Base-by-base conservation (phyloP, 2,888 invertebrate species). In the Isoperla grammatica region DNA sequence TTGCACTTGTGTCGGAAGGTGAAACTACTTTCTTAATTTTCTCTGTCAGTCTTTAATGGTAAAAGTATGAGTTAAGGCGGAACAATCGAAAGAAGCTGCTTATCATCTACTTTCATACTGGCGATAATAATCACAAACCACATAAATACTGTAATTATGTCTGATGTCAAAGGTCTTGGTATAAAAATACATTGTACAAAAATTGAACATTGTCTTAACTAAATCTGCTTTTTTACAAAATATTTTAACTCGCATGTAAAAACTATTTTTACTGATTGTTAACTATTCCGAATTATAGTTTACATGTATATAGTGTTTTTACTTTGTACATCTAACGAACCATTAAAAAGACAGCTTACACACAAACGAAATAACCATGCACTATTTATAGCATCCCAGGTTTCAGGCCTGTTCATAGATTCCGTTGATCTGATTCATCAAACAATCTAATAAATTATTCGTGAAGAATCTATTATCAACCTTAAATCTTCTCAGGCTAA, bases 161-260 rank as follows among this genome's bases (percentile, higher is more conserved):
- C 4, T 15, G 17, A 43, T 43, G 15, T 17, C 15, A 15, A 13
- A 13, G 17, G 9, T 15, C 15, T 3, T 5, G 9, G 43, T 43
- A 13, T 17, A 39, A 17, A 53, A 53, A 22, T 35, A 48, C 15
- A 17, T 19, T n/a, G 29, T 50, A 50, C 15, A 39, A 17, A 53
- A 17, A 39, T 9, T 17, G 39, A 6, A 37, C 23, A 50, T 23
- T 17, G 15, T 39, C 8, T 6, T 39, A 39, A 53, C 37, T 23
- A 20, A 57, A 29, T 48, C 29, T 17, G n/a, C 39, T 13, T 46
- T 15, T 9, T 20, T 15, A 56, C 15, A 48, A 35, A 12, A 29
- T 37, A 35, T 57, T 57, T 43, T 23, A 19, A 43, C 9, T 20
- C 29, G 15, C 2, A 45, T 22, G 13, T 50, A 50, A 54, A 37